Evolutionary conservation across 2,113 vertebrate genomes (phyloP).

Genomic region (Antennarius striatus): DNA sequence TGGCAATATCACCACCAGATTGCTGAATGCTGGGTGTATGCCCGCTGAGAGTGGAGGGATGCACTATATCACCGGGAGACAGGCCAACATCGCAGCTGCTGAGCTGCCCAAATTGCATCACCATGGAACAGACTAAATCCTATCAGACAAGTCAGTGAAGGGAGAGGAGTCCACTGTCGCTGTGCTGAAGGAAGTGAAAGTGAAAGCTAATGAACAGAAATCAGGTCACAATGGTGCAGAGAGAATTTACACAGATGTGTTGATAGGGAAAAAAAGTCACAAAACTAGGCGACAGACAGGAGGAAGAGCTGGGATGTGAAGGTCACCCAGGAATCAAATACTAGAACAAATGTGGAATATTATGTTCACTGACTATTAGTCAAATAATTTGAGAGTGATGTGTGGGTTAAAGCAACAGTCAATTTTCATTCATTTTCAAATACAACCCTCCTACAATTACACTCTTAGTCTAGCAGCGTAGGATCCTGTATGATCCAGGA

Average conservation of each 20-base stretch:
- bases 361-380: not conserved
- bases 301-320: not conserved
- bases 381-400: not conserved
- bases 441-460: too few species aligned
- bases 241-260: constrained; percentile 53
- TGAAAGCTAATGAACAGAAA: constrained; percentile 73
- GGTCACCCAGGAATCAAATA: not conserved
- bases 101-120: constrained; percentile 79
- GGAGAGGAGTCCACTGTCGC: constrained; percentile 65
- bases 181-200: constrained; percentile 60
- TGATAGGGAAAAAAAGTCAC: constrained; percentile 20
- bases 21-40: constrained; percentile 48
- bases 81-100: constrained; percentile 69
- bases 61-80: constrained; percentile 64
- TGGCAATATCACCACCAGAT: constrained; percentile 35
- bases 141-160: constrained; percentile 81
- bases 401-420: too few species aligned
- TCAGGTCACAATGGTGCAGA: constrained; percentile 56
- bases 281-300: constrained; percentile 27
- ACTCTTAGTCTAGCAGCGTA: too few species aligned
- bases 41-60: constrained; percentile 39
- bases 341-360: not conserved
- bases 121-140: constrained; percentile 74
- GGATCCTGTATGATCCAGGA: too few species aligned
- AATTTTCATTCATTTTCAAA: too few species aligned